Conservation (phyloP, 2,797 vertebrate genomes). For the Helicolenus hilgendorfi region DNA sequence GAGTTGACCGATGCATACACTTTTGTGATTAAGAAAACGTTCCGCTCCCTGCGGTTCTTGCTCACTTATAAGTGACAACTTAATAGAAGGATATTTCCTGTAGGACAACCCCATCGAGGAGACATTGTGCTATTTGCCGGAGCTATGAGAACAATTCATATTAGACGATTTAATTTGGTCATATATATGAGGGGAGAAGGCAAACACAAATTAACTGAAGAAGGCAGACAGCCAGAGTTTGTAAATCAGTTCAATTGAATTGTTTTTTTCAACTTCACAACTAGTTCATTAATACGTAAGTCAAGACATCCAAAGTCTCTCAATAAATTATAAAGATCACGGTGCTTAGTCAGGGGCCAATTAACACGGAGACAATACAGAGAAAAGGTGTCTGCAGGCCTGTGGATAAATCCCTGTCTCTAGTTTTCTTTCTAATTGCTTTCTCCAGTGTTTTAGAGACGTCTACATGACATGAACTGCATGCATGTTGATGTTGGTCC, state of each 20-base stretch:
- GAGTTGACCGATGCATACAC: constrained; percentile 42
- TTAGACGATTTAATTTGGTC: constrained; percentile 81
- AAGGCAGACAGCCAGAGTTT: constrained; percentile 46
- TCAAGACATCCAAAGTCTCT: constrained; percentile 29
- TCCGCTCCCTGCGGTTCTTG: constrained; percentile 52
- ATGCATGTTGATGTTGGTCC: background rate
- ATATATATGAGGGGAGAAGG: constrained; percentile 46
- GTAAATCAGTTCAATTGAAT: constrained; percentile 54
- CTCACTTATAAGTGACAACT: constrained; percentile 71
- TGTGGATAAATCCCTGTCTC: constrained; percentile 8
- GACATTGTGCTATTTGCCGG: constrained; percentile 48
- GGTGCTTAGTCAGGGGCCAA: constrained; percentile 37
- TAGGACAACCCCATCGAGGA: constrained; percentile 53
- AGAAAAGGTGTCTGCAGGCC: background rate
- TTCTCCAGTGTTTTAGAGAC: background rate
- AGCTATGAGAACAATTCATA: constrained; percentile 76
- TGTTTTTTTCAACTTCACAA: constrained; percentile 40
- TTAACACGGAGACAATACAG: constrained; percentile 22
- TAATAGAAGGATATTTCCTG: constrained; percentile 77
- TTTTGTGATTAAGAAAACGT: constrained; percentile 56
- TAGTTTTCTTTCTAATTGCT: constrained; percentile 15
- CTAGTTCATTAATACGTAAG: constrained; percentile 30
- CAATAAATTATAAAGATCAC: constrained; percentile 26
- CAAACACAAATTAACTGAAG: constrained; percentile 51
- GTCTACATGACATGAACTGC: background rate